Evolutionary conservation across 2,113 vertebrate species (phyloP).

Genomic region (Alethe castanea): DNA sequence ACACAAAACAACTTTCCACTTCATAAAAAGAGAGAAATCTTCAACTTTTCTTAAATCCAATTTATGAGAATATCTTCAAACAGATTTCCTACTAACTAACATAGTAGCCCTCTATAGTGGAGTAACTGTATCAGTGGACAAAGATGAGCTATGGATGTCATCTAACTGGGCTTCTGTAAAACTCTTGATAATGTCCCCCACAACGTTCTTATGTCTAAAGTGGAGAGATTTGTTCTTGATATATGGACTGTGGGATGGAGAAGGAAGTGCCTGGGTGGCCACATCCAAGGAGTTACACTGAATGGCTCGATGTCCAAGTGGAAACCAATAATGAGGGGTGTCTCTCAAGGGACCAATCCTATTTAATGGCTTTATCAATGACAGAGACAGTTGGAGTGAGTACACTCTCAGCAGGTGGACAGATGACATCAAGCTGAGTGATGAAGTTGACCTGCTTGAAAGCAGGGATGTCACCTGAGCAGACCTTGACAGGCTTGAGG

Average conservation of each 20-base stretch:
- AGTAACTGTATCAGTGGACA: background rate
- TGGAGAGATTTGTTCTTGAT: background rate
- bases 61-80: background rate
- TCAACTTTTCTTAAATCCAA: background rate
- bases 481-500: background rate
- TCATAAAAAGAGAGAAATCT: background rate
- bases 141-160: background rate
- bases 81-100: background rate
- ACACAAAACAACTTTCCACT: background rate
- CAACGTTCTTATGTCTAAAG: background rate
- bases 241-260: no score
- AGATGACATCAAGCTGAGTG: background rate
- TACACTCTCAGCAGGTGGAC: background rate
- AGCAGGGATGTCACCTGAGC: background rate
- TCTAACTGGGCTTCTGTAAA: background rate
- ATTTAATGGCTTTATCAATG: background rate
- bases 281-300: background rate
- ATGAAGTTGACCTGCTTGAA: background rate
- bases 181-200: background rate
- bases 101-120: fast-evolving
- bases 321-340: background rate
- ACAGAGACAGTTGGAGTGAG: background rate
- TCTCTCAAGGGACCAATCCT: no score
- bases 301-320: background rate
- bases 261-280: background rate